A percentile compares a stretch with the other conserved stretches of the same genome.
Evolutionary conservation across 2,797 vertebrate genomes (phyloP).

Genomic region (Pteropus rufus): DNA sequence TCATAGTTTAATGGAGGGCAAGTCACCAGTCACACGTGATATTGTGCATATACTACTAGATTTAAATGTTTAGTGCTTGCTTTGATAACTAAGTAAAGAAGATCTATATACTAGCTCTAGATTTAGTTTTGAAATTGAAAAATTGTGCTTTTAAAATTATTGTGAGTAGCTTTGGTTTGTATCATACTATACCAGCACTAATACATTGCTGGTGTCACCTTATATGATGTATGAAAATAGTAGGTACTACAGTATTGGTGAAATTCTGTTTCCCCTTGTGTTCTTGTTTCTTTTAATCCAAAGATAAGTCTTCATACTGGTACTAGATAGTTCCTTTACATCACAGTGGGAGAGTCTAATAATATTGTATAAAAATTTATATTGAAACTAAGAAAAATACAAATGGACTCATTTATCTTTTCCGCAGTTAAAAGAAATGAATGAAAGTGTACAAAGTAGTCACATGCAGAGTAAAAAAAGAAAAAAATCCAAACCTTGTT

Average conservation of each 20-base stretch:
- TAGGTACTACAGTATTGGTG: background rate
- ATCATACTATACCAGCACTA: background rate
- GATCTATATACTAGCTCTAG: conserved; percentile 1
- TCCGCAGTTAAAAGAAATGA: conserved; percentile 36
- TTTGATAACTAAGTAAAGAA: conserved; percentile 46
- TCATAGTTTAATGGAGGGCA: conserved; percentile 27
- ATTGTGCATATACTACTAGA: background rate
- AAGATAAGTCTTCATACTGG: background rate
- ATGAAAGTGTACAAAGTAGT: conserved; percentile 11
- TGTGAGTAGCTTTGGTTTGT: conserved; percentile 24
- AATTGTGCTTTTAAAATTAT: conserved; percentile 51
- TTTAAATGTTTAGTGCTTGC: conserved; percentile 36
- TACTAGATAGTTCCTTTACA: conserved; percentile 16
- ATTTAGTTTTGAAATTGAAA: conserved; percentile 58
- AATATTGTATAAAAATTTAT: background rate
- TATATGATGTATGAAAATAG: conserved; percentile 42
- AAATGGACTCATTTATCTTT: conserved; percentile 26
- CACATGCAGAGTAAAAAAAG: background rate
- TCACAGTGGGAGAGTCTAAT: conserved; percentile 12
- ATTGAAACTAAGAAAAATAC: conserved; percentile 8
- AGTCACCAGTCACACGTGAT: background rate
- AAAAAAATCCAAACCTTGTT: background rate
- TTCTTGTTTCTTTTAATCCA: conserved; percentile 44
- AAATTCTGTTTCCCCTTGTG: background rate
- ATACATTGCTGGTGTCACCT: background rate